A percentile compares a stretch with the other conserved stretches of the same genome.
Evolutionary conservation across 64 coral and sea anemone genomes (phyloP).

Genomic region (Montipora foliosa): DNA sequence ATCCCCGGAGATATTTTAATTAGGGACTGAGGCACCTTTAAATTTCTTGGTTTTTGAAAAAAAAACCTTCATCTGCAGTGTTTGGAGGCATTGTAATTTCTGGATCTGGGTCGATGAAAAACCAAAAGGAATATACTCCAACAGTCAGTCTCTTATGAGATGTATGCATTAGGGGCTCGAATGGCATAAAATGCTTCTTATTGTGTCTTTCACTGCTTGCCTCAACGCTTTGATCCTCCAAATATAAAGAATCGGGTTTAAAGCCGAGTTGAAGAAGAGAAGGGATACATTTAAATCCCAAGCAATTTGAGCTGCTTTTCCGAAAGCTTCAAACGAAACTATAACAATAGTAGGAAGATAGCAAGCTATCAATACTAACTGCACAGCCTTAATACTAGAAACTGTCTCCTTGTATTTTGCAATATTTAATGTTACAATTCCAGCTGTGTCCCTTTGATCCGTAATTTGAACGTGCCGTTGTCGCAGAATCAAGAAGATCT

Average conservation of each 20-base stretch:
- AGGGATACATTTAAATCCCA: background rate
- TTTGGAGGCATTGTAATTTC: no score
- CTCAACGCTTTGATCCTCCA: background rate
- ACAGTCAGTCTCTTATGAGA: no score
- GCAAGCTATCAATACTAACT: background rate
- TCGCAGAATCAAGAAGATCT: background rate
- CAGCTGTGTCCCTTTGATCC: background rate
- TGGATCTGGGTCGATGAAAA: no score
- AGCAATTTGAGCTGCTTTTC: background rate
- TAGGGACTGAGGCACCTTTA: no score
- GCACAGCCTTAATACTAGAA: background rate
- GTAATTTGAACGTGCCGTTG: background rate
- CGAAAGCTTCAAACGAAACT: background rate
- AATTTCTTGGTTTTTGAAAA: no score
- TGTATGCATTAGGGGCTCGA: no score
- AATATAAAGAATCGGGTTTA: background rate
- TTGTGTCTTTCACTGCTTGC: background rate
- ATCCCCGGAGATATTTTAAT: no score
- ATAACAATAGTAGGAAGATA: background rate
- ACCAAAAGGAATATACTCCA: no score
- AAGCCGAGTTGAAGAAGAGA: background rate
- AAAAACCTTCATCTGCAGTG: no score
- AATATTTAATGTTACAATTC: background rate
- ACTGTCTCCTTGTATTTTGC: background rate
- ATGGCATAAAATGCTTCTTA: background rate